Percentiles rank a stretch among this genome's conserved stretches.
Evolutionary conservation across 2,888 invertebrate genomes (phyloP).

Genomic region (Gasteruption jaculator): DNA sequence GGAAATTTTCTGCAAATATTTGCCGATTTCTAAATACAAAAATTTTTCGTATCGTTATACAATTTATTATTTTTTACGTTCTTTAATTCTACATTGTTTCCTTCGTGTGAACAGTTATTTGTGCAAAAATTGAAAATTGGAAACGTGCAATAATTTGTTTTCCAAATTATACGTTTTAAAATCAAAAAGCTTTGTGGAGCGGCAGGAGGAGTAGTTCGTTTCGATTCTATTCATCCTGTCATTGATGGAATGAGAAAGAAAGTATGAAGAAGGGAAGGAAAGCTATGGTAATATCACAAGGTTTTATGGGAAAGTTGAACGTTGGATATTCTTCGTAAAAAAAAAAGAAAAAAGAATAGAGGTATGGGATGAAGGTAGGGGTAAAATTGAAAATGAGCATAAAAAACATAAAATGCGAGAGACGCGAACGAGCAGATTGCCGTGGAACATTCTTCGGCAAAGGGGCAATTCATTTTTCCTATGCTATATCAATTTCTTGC

Average conservation of each 20-base stretch:
- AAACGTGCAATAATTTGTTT: constrained; percentile 13
- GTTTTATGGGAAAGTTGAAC: constrained; percentile 43
- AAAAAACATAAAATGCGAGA: constrained; percentile 46
- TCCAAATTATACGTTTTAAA: constrained; percentile 23
- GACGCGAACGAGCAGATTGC: constrained; percentile 50
- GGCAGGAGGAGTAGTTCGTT: too few relatives aligned
- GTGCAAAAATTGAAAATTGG: constrained; percentile 20
- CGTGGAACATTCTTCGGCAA: constrained; percentile 48
- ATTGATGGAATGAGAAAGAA: constrained; percentile 28
- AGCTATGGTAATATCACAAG: constrained; percentile 43
- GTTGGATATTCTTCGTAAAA: constrained; percentile 26
- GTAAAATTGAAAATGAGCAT: constrained; percentile 50
- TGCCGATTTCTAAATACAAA: too few relatives aligned
- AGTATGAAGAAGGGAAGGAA: constrained; percentile 19
- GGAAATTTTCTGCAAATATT: too few relatives aligned
- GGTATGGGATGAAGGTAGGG: constrained; percentile 20
- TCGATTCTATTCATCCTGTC: constrained; percentile 43
- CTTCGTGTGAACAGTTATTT: too few relatives aligned
- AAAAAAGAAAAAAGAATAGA: constrained; percentile 26
- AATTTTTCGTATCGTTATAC: too few relatives aligned
- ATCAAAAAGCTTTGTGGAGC: too few relatives aligned
- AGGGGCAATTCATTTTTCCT: constrained; percentile 52
- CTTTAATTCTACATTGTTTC: too few relatives aligned
- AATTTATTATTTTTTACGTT: too few relatives aligned
- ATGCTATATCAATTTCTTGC: constrained; percentile 53